Base-by-base conservation (phyloP, 2,888 invertebrate genomes). In the Archaeoteleia sp. region DNA sequence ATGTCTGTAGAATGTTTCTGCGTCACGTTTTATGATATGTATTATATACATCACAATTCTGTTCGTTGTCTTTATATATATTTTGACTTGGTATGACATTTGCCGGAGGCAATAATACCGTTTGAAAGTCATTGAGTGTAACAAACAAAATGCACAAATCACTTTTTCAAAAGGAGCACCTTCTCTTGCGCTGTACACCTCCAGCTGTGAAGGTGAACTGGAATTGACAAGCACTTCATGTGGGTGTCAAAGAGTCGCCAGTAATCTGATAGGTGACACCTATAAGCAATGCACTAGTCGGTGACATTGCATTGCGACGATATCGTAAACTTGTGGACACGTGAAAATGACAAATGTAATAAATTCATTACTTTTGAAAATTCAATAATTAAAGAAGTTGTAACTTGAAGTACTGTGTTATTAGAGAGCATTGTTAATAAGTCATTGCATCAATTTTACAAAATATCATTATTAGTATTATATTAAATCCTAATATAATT, bases 161-260 rank as follows among this genome's bases (percentile, higher is more conserved):
- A 40, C 53, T 74, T 76, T 77, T 77, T 65, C 70, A 60, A 75
- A 73, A 77, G 73, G 55, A 71, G 67, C 65, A 71, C 74, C 76
- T 76, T 76, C 71, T 72, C 54, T 67, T 63, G 57, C 57, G 55
- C 23, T 67, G 75, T 75, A 74, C 70, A 75, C 71, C 73, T 76
- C 76, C 76, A 62, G 34, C 62, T 75, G 67, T 73, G 82, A 83
- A 83, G 83, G 83, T 82, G 75, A 83, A 76, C 83, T 73, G 74
- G 76, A 80, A 76, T 76, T 73, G 60, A 62, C 67, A 63, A 67
- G 54, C 58, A 54, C 67, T 40, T 72, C 37, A 60, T 72, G 82
- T 80, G 72, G 81, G 82, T 76, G 80, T 79, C 68, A 67, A 72
- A 74, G 71, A 72, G 74, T 73, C 67, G 67, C 70, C 62, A 23